Percentiles rank a stretch among this genome's conserved stretches.
Evolutionary conservation across 2,113 vertebrate species (phyloP).

Genomic region (Microtus ochrogaster): DNA sequence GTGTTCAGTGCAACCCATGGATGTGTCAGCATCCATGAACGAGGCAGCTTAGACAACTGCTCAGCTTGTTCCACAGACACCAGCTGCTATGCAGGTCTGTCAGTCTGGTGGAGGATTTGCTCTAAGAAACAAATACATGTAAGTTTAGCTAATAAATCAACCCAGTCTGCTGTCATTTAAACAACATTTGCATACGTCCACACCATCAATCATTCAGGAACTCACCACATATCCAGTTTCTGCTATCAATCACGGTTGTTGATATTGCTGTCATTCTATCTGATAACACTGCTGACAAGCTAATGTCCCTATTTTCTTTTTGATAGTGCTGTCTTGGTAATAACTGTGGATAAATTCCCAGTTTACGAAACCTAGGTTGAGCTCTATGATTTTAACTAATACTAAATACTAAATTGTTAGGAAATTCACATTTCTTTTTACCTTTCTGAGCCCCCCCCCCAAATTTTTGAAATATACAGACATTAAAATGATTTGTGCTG

Average conservation of each 20-base stretch:
- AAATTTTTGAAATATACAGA: not conserved
- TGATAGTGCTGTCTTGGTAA: not conserved
- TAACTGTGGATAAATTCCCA: not conserved
- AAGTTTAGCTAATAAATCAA: not conserved
- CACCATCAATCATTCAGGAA: not conserved
- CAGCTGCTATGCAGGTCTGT: not conserved
- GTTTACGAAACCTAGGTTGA: not conserved
- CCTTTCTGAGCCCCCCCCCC: not conserved
- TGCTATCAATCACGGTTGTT: not conserved
- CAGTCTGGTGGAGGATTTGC: not conserved
- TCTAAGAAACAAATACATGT: not conserved
- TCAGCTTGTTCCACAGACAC: accelerated
- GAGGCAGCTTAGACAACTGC: too few relatives aligned
- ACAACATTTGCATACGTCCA: not conserved
- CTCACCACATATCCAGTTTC: not conserved
- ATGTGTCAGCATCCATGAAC: not conserved
- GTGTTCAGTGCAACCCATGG: not conserved
- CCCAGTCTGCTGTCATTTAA: not conserved
- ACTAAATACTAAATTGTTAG: not conserved
- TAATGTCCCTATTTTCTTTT: not conserved
- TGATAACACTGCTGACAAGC: not conserved
- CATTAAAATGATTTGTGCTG: not conserved
- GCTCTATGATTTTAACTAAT: not conserved
- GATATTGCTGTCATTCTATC: not conserved
- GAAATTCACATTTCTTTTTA: not conserved